Evolutionary conservation across 1,140 invertebrate genomes (phyloP), one percentile per base, ranked within the genome.

Genomic region (Lordiphosa mommai): DNA sequence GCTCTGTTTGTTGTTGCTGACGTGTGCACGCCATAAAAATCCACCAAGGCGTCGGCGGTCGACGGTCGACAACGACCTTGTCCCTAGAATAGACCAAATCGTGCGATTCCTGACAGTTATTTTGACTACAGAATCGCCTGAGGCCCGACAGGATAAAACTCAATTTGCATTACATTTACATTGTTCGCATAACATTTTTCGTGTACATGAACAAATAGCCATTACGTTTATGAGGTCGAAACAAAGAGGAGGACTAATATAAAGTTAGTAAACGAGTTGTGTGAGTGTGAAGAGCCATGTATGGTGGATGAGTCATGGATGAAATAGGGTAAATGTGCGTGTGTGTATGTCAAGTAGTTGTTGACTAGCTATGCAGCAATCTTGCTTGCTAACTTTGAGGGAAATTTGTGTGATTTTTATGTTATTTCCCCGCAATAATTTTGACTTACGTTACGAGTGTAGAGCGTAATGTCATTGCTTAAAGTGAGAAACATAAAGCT

Each of bases 161-260:
- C 74, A 80, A 80, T 80, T 80, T 80, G 74, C 76, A 80, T 82
- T 80, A 80, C 61, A 80, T 74, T 74, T 82, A 51, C 68, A 57
- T 53, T 55, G 60, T 38, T 77, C 36, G 48, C 71, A 82, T 82
- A 70, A 79, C 73, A 82, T 82, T 74, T 82, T 70, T 61, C 74
- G 51, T 72, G 12, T 14, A 50, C 30, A 49, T 34, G n/a, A n/a
- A 50, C 8, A 32, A 30, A 33, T 16, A 47, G 13, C 12, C 14
- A 43, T 56, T 30, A 14, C 13, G 20, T 10, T 12, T 29, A 13
- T 27, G 5, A 27, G 23, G 23, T 27, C 23, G 23, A 17, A 3
- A 17, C 16, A 17, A 3, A 17, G 16, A 17, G 16, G 16, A 17
- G 16, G n/a, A n/a, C n/a, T 17, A 17, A 17, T 17, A 17, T 3